phyloP scores from a whole-genome alignment of 1,140 invertebrate species.

The Drosophila simulans region DNA sequence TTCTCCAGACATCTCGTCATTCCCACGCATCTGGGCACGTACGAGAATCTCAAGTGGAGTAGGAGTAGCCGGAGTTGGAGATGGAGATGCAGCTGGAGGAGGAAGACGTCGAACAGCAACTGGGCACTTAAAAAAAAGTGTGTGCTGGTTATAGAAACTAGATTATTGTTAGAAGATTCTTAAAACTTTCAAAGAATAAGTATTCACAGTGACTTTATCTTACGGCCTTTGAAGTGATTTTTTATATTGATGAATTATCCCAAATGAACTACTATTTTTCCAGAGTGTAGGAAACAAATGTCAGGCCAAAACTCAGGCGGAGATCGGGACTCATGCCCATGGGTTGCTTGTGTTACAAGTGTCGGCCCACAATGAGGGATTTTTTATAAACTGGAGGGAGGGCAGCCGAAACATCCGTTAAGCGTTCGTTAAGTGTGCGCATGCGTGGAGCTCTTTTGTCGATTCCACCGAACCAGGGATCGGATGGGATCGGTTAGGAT shows the following conservation, averaged over 20 bases:
- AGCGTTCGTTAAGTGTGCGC: constrained; percentile 71
- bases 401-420: constrained; percentile 76
- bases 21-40: constrained; percentile 82
- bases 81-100: constrained; percentile 19
- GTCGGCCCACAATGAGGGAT: constrained; percentile 53
- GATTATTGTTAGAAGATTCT: too few relatives aligned
- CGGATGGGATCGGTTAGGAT: constrained; percentile 11
- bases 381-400: constrained; percentile 8
- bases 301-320: constrained; percentile 42
- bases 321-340: constrained; percentile 42
- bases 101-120: constrained; percentile 21
- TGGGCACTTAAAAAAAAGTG: constrained; percentile 9
- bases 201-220: too few relatives aligned
- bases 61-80: constrained; percentile 34
- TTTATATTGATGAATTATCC: neutral
- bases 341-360: constrained; percentile 71
- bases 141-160: too few relatives aligned
- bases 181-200: too few relatives aligned
- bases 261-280: neutral
- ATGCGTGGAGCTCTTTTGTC: constrained; percentile 60
- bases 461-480: constrained; percentile 48
- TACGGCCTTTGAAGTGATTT: too few relatives aligned
- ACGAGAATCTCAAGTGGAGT: constrained; percentile 62
- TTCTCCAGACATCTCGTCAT: constrained; percentile 68
- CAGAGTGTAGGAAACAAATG: constrained; percentile 67